Base-by-base conservation (phyloP, 2,113 vertebrate genomes). In the Heloderma charlesbogerti region DNA sequence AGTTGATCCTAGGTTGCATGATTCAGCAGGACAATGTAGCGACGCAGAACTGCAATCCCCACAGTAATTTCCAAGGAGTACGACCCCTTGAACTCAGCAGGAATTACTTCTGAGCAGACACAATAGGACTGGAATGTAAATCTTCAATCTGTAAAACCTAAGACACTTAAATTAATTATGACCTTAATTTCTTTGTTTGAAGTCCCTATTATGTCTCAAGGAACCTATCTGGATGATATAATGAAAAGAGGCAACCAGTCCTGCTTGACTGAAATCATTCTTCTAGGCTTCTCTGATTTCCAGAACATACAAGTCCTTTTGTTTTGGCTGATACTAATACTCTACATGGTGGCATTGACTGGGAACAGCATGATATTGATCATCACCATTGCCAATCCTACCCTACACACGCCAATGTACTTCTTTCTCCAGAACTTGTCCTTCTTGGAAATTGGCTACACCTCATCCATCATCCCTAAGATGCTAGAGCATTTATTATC, bases 371-470 rank as follows among this genome's bases (percentile, higher is more conserved):
- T 95, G 31, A 94, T 96, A 29, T 45, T 91, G 0, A 37, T 45
- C 45, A 78, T 94, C 78, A 95, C 69, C 4, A 0, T n/a, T 9
- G 67, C 89, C 69, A 87, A 92, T 37, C 40, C 89, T 20, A 20
- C 0, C 13, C 93, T 96, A 45, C 92, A 95, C 45, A 93, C 29
- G 6, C 93, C 96, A 91, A 93, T 92, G 95, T 95, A 94, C 86
- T 95, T 94, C 93, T 95, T 95, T 12, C 94, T 96, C 75, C 87
- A 92, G 43, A 93, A 92, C 78, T 92, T 96, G 81, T 93, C 93
- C 54, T 79, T 96, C 90, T 78, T 89, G 31, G 95, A 94, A 82
- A 92, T 94, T 75, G 92, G 89, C 6, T 92, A 88, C 51, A 94
- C 91, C 12, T 92, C 93, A 13, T 84, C 89, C 79, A 90, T 92